Percentiles rank a stretch among this genome's conserved stretches.
phyloP scores from a whole-genome alignment of 2,888 invertebrate genomes.

The Parnassius smintheus region DNA sequence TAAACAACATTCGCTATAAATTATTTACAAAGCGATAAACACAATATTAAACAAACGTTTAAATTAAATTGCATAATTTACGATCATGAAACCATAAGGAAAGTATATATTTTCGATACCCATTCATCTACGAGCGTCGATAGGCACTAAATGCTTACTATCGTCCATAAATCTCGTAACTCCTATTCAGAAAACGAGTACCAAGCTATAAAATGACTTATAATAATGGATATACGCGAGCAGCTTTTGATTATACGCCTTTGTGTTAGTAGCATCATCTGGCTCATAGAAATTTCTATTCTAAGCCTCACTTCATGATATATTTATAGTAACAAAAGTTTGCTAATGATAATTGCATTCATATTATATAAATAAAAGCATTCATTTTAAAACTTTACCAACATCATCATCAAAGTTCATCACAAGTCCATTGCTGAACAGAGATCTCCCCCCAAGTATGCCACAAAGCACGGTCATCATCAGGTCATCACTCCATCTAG shows the following conservation, averaged over 20 bases:
- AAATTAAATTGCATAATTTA: slow-evolving; percentile 12
- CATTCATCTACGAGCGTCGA: slow-evolving; percentile 28
- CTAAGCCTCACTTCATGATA: slow-evolving; percentile 22
- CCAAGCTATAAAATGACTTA: slow-evolving; percentile 39
- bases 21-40: no score
- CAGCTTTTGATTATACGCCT: slow-evolving; percentile 47
- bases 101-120: slow-evolving; percentile 22
- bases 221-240: slow-evolving; percentile 40
- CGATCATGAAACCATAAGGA: slow-evolving; percentile 10
- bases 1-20: no score
- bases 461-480: no score
- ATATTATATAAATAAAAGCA: no score
- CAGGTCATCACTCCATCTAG: no score
- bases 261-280: slow-evolving; percentile 40
- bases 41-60: neutral
- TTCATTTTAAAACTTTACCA: no score
- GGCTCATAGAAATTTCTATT: slow-evolving; percentile 29
- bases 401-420: no score
- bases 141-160: slow-evolving; percentile 32
- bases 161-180: slow-evolving; percentile 36
- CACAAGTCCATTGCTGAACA: no score
- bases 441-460: no score
- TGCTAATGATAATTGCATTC: no score
- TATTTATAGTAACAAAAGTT: neutral
- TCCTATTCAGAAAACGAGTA: slow-evolving; percentile 30